Conservation (phyloP, 2,113 vertebrate genomes). For the Nesoenas mayeri region DNA sequence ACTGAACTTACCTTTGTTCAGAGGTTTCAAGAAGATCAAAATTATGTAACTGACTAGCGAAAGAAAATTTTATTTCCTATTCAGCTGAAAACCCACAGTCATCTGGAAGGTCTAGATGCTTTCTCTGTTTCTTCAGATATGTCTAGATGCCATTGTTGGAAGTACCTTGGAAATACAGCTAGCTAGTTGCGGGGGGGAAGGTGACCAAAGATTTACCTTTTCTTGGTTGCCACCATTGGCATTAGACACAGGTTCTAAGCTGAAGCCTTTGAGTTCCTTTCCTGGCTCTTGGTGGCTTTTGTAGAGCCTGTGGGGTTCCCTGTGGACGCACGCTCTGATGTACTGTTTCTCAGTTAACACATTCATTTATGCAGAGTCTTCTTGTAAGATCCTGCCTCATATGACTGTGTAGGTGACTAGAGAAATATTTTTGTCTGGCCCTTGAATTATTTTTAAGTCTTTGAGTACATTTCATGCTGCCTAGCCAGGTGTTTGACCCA, state of each 20-base stretch:
- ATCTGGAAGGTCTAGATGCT: not conserved
- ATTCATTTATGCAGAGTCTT: not conserved
- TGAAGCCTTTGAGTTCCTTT: not conserved
- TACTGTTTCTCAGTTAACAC: not conserved
- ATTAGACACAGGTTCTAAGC: not conserved
- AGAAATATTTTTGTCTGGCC: not conserved
- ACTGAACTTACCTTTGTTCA: not conserved
- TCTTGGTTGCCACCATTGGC: not conserved
- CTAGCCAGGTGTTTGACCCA: not conserved
- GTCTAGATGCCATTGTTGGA: not conserved
- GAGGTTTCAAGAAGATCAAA: not conserved
- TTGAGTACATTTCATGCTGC: not conserved
- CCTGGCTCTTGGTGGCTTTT: not conserved
- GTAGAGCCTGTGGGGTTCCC: not conserved
- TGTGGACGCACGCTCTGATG: accelerated
- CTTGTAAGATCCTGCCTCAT: not conserved
- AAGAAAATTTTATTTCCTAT: not conserved
- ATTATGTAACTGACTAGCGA: not conserved
- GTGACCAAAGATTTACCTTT: not conserved
- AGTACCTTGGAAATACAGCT: not conserved
- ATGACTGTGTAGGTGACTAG: not conserved
- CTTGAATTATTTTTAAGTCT: not conserved
- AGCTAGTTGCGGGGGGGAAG: not conserved
- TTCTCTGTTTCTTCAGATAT: not conserved
- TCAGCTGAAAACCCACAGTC: not conserved